phyloP scores from a whole-genome alignment of 2,113 vertebrate genomes.

The Calonectris borealis region DNA sequence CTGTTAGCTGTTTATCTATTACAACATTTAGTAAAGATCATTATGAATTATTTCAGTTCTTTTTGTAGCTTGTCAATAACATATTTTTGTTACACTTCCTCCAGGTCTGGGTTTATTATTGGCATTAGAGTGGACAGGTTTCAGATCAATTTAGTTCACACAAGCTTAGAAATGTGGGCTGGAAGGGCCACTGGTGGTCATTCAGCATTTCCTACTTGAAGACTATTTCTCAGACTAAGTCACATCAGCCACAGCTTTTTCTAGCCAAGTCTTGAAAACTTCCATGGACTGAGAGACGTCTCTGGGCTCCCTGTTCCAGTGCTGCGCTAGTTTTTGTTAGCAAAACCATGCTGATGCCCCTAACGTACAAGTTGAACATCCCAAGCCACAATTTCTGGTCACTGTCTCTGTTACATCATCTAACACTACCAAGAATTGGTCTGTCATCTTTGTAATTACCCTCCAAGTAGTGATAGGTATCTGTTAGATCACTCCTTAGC shows the following conservation, averaged over 20 bases:
- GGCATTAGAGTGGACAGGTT: not conserved
- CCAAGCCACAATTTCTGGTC: not conserved
- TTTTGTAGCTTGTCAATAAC: not conserved
- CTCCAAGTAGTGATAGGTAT: not conserved
- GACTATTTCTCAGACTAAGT: not conserved
- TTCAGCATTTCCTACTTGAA: not conserved
- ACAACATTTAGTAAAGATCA: not conserved
- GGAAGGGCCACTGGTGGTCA: not conserved
- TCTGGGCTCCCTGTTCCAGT: not conserved
- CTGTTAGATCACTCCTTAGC: not conserved
- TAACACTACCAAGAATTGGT: not conserved
- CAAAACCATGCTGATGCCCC: not conserved
- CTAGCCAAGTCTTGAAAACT: not conserved
- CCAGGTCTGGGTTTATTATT: not conserved
- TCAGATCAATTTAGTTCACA: not conserved
- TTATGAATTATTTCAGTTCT: not conserved
- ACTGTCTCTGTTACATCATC: not conserved
- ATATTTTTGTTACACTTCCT: not conserved
- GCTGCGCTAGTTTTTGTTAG: not conserved
- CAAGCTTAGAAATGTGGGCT: not conserved
- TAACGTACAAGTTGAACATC: not conserved
- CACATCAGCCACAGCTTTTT: not conserved
- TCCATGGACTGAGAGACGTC: fast-evolving
- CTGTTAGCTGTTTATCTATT: not conserved
- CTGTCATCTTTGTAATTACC: not conserved